These are phyloP conservation scores for Zoroaster sp. DNA, from an alignment of 53 echinoderm and acorn worm species.

Conservation along the genomic window DNA sequence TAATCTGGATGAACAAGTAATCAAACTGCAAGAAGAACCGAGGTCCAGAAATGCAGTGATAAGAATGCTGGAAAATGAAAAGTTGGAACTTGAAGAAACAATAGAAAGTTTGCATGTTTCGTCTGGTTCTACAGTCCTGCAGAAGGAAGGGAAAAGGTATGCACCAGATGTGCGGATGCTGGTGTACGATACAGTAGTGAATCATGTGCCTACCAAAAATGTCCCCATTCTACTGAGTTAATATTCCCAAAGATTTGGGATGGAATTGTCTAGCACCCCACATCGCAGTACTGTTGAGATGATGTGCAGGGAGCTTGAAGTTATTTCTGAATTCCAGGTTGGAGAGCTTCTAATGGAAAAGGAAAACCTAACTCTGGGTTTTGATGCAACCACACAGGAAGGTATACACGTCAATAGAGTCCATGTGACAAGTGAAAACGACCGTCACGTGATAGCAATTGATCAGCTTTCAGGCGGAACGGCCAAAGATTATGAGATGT, in stretches of 20 bases:
- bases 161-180: not conserved
- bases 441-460: conserved; percentile 7
- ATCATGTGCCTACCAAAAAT: not conserved
- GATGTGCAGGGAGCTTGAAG: conserved; percentile 27
- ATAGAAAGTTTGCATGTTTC: not conserved
- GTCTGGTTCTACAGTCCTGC: not conserved
- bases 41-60: not conserved
- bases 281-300: conserved; percentile 46
- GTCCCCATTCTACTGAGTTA: not conserved
- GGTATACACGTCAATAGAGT: conserved; percentile 46
- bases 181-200: not conserved
- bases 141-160: not conserved
- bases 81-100: not conserved
- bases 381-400: conserved; percentile 60
- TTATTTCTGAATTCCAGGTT: conserved; percentile 14
- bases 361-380: conserved; percentile 38
- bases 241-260: not conserved
- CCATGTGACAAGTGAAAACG: conserved; percentile 17
- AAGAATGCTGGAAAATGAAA: not conserved
- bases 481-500: conserved; percentile 27
- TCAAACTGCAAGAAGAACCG: not conserved
- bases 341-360: conserved; percentile 7
- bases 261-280: not conserved
- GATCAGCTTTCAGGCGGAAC: conserved; percentile 52
- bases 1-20: not conserved